A percentile compares a stretch with the other conserved stretches of the same genome.
These are phyloP conservation scores for Apodemia hepburni DNA, from an alignment of 2,888 invertebrate genomes.

Conservation along the genomic window DNA sequence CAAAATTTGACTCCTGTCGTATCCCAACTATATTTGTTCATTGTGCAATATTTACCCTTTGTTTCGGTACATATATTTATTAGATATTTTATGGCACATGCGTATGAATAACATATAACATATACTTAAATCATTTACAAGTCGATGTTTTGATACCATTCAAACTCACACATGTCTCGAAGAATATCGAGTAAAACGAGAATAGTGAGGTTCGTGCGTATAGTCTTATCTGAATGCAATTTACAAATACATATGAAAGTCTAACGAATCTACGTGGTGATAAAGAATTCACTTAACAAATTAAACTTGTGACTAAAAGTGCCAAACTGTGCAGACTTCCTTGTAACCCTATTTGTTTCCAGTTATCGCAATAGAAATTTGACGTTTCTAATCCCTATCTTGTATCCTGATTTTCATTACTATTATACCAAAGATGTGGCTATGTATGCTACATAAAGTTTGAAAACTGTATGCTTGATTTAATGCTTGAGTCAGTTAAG, in stretches of 20 bases:
- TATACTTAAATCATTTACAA: constrained; percentile 54
- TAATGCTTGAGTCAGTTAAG: too few relatives aligned
- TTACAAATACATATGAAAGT: not conserved
- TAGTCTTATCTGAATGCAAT: constrained; percentile 10
- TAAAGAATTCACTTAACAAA: too few relatives aligned
- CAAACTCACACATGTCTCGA: constrained; percentile 40
- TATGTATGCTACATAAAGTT: too few relatives aligned
- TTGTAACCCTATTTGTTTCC: not conserved
- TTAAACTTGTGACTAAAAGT: too few relatives aligned
- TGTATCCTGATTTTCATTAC: too few relatives aligned
- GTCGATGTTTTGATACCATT: constrained; percentile 39
- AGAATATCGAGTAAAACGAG: constrained; percentile 30
- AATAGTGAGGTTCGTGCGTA: constrained; percentile 29
- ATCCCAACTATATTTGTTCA: constrained; percentile 24
- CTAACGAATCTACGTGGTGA: not conserved
- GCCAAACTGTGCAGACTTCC: not conserved
- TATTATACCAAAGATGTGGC: too few relatives aligned
- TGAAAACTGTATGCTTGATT: too few relatives aligned
- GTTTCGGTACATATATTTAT: constrained; percentile 51
- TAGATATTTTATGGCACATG: constrained; percentile 67
- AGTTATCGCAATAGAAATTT: constrained; percentile 18
- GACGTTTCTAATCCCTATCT: too few relatives aligned
- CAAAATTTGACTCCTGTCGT: constrained; percentile 28
- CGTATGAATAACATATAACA: constrained; percentile 54
- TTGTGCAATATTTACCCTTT: constrained; percentile 40